Evolutionary conservation across 1,140 invertebrate species (phyloP).

Genomic region (Marisa cornuarietis): DNA sequence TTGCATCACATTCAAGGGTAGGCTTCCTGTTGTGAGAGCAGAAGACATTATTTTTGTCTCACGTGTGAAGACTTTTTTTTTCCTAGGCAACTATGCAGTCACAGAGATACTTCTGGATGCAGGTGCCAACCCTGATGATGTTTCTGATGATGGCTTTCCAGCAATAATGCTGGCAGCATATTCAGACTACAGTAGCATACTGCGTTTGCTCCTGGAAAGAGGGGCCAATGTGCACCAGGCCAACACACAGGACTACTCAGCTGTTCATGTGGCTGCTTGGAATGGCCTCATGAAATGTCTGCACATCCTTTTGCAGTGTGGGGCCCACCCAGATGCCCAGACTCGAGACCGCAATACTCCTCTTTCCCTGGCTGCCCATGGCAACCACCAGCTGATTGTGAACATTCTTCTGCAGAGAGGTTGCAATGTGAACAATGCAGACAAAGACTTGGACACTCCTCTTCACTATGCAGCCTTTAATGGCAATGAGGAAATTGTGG

Average conservation of each 20-base stretch:
- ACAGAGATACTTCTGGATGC: conserved; percentile 42
- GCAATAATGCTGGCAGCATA: conserved; percentile 45
- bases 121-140: conserved; percentile 46
- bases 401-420: conserved; percentile 48
- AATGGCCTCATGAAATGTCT: conserved; percentile 44
- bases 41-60: no score
- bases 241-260: conserved; percentile 41
- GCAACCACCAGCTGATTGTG: conserved; percentile 35
- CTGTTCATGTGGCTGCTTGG: conserved; percentile 55
- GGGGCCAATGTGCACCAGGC: conserved; percentile 34
- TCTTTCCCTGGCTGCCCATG: conserved; percentile 51
- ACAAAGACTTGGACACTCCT: conserved; percentile 55
- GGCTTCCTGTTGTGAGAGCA: no score
- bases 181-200: conserved; percentile 27
- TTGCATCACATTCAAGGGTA: no score
- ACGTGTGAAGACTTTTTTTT: conserved; percentile 1
- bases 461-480: conserved; percentile 57
- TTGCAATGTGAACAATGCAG: conserved; percentile 54
- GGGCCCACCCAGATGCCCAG: conserved; percentile 38
- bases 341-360: conserved; percentile 54
- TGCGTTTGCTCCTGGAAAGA: conserved; percentile 39
- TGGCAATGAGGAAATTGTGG: conserved; percentile 40
- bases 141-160: conserved; percentile 34
- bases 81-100: conserved; percentile 38
- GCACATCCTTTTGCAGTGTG: conserved; percentile 34